Conservation (phyloP, 2,113 vertebrate genomes). For the Mirza zaza region DNA sequence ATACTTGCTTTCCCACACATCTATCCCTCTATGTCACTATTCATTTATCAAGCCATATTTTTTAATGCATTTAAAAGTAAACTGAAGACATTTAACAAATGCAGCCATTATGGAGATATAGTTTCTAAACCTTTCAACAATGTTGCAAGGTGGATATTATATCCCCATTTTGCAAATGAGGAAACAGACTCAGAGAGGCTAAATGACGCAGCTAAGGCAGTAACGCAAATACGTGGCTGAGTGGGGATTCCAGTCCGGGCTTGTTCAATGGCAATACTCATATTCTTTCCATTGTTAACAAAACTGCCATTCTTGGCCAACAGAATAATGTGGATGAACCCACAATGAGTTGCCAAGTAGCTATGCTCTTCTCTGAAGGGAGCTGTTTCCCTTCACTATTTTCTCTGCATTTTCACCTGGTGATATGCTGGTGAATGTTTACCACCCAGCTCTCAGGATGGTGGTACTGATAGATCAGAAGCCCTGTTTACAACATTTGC, state of each 20-base stretch:
- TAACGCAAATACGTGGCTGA: background rate
- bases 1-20: background rate
- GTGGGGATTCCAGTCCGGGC: background rate
- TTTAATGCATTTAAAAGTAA: background rate
- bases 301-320: background rate
- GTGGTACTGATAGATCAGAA: background rate
- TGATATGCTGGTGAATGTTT: background rate
- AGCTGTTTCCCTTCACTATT: background rate
- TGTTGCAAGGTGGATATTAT: background rate
- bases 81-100: background rate
- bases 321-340: background rate
- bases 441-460: background rate
- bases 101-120: background rate
- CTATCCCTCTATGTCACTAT: background rate
- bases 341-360: background rate
- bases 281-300: background rate
- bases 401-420: background rate
- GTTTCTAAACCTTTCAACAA: background rate
- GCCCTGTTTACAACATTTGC: background rate
- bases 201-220: background rate
- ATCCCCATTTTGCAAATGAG: background rate
- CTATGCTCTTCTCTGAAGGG: background rate
- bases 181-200: background rate
- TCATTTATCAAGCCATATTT: background rate
- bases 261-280: background rate